Conservation (phyloP, 2,113 vertebrate species). For the Hippocampus abdominalis region DNA sequence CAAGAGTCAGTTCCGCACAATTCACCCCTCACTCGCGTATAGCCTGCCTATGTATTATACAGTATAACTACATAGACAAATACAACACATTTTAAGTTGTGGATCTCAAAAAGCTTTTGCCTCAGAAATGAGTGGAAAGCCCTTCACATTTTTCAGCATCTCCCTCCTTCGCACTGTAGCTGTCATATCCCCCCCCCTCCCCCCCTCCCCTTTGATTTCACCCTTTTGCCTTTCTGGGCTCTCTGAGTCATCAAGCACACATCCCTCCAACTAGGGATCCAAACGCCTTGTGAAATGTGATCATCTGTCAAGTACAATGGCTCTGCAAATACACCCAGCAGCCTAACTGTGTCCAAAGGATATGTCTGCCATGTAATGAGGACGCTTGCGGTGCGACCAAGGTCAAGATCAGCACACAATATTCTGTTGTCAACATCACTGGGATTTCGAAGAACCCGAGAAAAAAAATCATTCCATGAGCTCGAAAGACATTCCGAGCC, state of each 20-base stretch:
- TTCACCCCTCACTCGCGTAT: no score
- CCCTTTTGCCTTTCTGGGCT: slow-evolving; percentile 39
- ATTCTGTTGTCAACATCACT: slow-evolving; percentile 2
- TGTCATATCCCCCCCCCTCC: neutral
- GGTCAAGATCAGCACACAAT: slow-evolving; percentile 18
- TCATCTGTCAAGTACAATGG: slow-evolving; percentile 47
- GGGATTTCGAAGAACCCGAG: slow-evolving; percentile 6
- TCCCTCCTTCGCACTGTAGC: slow-evolving; percentile 2
- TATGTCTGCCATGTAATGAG: slow-evolving; percentile 56
- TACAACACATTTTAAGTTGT: no score
- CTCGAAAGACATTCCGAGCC: neutral
- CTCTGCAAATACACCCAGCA: neutral
- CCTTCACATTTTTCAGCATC: slow-evolving; percentile 50
- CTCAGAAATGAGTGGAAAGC: no score
- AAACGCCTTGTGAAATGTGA: slow-evolving; percentile 69
- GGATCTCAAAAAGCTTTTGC: no score
- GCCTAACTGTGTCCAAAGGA: slow-evolving; percentile 48
- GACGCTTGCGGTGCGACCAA: slow-evolving; percentile 53
- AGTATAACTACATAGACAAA: no score
- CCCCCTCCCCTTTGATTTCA: slow-evolving; percentile 38
- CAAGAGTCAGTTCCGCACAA: no score
- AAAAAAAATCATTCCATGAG: slow-evolving; percentile 5
- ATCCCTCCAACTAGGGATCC: slow-evolving; percentile 60
- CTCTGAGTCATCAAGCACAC: slow-evolving; percentile 49
- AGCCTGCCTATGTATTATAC: no score